These are phyloP conservation scores for Verasper variegatus DNA, from an alignment of 2,113 vertebrate genomes.

Conservation along the genomic window DNA sequence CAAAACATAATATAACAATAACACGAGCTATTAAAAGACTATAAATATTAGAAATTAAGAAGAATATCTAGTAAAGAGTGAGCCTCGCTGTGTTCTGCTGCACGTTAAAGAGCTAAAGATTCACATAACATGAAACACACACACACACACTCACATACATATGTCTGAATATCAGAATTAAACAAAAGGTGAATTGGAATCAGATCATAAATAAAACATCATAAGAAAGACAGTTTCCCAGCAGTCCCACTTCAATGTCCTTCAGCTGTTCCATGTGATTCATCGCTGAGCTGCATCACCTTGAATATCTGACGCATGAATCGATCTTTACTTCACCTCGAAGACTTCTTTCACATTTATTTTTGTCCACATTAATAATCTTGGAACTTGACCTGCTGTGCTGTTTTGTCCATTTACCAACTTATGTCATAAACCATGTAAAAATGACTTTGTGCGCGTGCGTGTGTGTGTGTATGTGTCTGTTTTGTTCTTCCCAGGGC, in stretches of 20 bases:
- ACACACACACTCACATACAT: too few relatives aligned
- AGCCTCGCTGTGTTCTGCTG: too few relatives aligned
- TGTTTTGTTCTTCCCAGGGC: conserved; percentile 69
- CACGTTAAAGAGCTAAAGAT: too few relatives aligned
- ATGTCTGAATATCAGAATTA: too few relatives aligned
- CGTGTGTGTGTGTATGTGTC: neutral
- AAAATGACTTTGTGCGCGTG: conserved; percentile 19
- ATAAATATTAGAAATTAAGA: too few relatives aligned
- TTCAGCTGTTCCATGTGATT: neutral
- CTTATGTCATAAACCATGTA: conserved; percentile 31
- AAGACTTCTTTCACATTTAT: neutral
- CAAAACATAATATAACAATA: too few relatives aligned
- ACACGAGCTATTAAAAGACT: too few relatives aligned
- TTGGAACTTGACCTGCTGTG: neutral
- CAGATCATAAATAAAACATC: too few relatives aligned
- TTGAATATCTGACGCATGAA: neutral
- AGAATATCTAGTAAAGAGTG: too few relatives aligned
- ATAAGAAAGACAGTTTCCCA: too few relatives aligned
- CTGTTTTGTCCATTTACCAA: conserved; percentile 23
- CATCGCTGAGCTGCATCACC: neutral
- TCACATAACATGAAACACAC: too few relatives aligned
- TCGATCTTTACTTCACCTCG: neutral
- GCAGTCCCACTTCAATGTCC: neutral
- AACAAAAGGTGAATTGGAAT: too few relatives aligned
- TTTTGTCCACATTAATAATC: neutral